These are phyloP conservation scores for Zygogramma bicolorata DNA, from an alignment of 2,888 invertebrate genomes.

Conservation along the genomic window DNA sequence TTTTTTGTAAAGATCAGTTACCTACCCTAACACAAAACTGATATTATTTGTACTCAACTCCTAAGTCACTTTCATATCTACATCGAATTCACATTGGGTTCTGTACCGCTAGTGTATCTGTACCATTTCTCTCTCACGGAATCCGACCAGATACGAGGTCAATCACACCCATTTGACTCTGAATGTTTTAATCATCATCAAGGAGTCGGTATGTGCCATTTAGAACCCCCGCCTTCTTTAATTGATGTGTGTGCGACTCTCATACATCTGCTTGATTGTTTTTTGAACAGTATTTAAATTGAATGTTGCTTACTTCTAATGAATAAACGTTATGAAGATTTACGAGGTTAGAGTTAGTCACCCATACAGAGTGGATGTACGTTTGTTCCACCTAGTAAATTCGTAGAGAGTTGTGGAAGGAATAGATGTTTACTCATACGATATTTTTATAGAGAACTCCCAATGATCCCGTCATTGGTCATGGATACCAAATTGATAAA, in stretches of 20 bases:
- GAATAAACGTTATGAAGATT: conserved; percentile 35
- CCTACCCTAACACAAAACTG: too few relatives aligned
- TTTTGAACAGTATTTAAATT: conserved; percentile 54
- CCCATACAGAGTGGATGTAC: not conserved
- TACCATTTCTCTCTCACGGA: conserved; percentile 29
- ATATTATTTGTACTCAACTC: too few relatives aligned
- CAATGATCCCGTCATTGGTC: too few relatives aligned
- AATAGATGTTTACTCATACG: too few relatives aligned
- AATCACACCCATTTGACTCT: conserved; percentile 51
- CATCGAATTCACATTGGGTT: too few relatives aligned
- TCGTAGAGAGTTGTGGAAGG: too few relatives aligned
- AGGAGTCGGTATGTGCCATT: conserved; percentile 51
- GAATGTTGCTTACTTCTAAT: conserved; percentile 43
- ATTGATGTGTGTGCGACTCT: conserved; percentile 54
- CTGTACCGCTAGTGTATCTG: too few relatives aligned
- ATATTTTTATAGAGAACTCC: too few relatives aligned
- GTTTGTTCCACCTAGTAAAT: too few relatives aligned
- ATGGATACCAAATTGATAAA: too few relatives aligned
- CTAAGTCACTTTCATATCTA: not conserved
- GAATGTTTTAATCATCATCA: conserved; percentile 53
- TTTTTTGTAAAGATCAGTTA: too few relatives aligned
- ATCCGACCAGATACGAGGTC: conserved; percentile 40
- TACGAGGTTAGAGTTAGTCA: conserved; percentile 26
- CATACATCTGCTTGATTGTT: conserved; percentile 57
- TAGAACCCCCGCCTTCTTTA: conserved; percentile 50